A percentile compares a stretch with the other conserved stretches of the same genome.
phyloP scores from a whole-genome alignment of 2,113 vertebrate genomes.

The Orcinus orca region DNA sequence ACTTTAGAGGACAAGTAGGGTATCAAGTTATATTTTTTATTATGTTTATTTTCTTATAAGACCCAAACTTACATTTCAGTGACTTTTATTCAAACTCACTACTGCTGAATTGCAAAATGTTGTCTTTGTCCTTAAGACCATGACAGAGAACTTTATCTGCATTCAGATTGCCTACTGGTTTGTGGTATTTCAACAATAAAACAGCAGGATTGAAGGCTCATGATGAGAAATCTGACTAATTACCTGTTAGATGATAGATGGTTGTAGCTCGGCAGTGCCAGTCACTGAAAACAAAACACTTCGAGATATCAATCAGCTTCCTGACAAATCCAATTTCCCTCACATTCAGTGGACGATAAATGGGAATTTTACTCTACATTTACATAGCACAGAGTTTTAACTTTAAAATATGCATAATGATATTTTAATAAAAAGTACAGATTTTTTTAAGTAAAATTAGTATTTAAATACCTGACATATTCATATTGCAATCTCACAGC shows the following conservation, averaged over 20 bases:
- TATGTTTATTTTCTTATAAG: constrained; percentile 58
- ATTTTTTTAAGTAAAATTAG: constrained; percentile 82
- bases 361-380: constrained; percentile 80
- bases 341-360: constrained; percentile 84
- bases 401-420: constrained; percentile 81
- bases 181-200: constrained; percentile 89
- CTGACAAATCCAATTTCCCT: constrained; percentile 87
- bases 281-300: constrained; percentile 89
- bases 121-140: constrained; percentile 86
- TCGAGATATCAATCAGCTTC: constrained; percentile 86
- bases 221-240: constrained; percentile 90
- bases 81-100: constrained; percentile 83
- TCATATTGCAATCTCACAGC: constrained; percentile 79
- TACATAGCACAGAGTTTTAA: constrained; percentile 77
- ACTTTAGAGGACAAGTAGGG: constrained; percentile 5
- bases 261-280: constrained; percentile 85
- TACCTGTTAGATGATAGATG: constrained; percentile 91
- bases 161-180: constrained; percentile 86
- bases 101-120: constrained; percentile 81
- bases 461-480: constrained; percentile 81
- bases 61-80: constrained; percentile 73
- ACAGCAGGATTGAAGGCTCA: constrained; percentile 89
- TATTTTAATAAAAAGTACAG: constrained; percentile 83
- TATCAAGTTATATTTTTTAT: constrained; percentile 63
- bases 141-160: constrained; percentile 86